A percentile compares a stretch with the other conserved stretches of the same genome.
These are phyloP conservation scores for Drosophila fungiperda DNA, from an alignment of 2,888 invertebrate species.

Conservation along the genomic window DNA sequence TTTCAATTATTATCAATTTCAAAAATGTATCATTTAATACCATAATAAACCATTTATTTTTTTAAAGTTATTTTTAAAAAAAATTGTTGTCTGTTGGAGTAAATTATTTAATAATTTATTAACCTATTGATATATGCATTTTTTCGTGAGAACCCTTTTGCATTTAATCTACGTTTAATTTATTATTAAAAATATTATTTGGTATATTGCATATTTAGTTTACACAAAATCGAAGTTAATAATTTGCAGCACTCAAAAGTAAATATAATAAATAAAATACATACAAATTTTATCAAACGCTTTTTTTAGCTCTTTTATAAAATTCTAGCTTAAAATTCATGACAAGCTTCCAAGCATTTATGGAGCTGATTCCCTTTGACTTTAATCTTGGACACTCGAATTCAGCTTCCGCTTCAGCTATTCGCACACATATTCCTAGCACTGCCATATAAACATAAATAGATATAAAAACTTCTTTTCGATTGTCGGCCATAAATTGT, in stretches of 20 bases:
- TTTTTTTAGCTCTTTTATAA: not conserved
- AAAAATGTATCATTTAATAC: too few species aligned
- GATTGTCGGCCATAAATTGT: constrained; percentile 71
- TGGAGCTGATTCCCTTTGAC: not conserved
- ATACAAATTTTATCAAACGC: not conserved
- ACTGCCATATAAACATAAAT: constrained; percentile 14
- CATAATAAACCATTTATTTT: not conserved
- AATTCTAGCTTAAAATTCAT: not conserved
- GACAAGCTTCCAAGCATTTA: constrained; percentile 12
- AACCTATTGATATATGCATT: fast-evolving
- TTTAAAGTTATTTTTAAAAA: not conserved
- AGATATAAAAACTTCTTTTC: constrained; percentile 48
- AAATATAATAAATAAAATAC: not conserved
- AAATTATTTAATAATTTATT: too few species aligned
- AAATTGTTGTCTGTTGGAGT: not conserved
- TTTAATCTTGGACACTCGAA: constrained; percentile 13
- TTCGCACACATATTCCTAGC: not conserved
- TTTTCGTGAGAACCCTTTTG: fast-evolving
- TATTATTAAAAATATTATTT: not conserved
- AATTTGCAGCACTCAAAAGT: not conserved
- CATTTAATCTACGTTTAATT: not conserved
- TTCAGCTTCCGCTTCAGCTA: not conserved
- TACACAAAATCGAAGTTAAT: not conserved
- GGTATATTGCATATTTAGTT: not conserved
- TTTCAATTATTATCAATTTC: too few species aligned